Evolutionary conservation across 2,797 vertebrate genomes (phyloP), one percentile per base, ranked within the genome.

Genomic region (Coreius guichenoti): DNA sequence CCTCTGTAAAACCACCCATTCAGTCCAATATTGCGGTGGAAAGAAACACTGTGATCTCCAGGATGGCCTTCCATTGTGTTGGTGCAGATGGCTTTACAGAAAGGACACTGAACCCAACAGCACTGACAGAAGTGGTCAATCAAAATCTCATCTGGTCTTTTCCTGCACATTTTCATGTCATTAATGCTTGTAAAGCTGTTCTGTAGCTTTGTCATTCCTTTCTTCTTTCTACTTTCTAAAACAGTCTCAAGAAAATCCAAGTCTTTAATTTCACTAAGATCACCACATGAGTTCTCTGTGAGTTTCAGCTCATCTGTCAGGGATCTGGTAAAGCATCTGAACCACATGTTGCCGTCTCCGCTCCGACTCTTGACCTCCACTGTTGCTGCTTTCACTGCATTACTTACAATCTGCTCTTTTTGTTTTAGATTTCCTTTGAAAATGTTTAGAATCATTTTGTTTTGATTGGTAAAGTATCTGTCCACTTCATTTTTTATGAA

Each of bases 221-320:
- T 72, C 4, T n/a, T n/a, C n/a, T n/a, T n/a, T n/a, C n/a, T n/a
- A n/a, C n/a, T n/a, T n/a, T n/a, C n/a, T n/a, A n/a, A n/a, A n/a
- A n/a, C n/a, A n/a, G n/a, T n/a, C 67, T 91, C 86, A 47, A 94
- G 88, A 84, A 95, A 94, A 47, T 91, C 89, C 0, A 82, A 87
- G 78, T 93, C 92, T 54, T 75, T 88, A 47, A 93, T 83, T 81
- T 94, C 92, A 58, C 87, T 90, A 1, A 92, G 88, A 84, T 93
- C 89, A 0, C 86, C 86, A 80, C 94, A 14, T 0, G 86, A 2
- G 2, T 74, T 93, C 49, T 87, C 23, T 36, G 88, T 91, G 45
- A 95, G 90, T 79, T 1, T 88, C 1, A 96, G 47, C 1, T 88
- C 19, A 13, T 84, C 81, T 2, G 11, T 39, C 0, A 96, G 73